phyloP scores from a whole-genome alignment of 2,888 invertebrate genomes.

The Alentia gelatinosa region DNA sequence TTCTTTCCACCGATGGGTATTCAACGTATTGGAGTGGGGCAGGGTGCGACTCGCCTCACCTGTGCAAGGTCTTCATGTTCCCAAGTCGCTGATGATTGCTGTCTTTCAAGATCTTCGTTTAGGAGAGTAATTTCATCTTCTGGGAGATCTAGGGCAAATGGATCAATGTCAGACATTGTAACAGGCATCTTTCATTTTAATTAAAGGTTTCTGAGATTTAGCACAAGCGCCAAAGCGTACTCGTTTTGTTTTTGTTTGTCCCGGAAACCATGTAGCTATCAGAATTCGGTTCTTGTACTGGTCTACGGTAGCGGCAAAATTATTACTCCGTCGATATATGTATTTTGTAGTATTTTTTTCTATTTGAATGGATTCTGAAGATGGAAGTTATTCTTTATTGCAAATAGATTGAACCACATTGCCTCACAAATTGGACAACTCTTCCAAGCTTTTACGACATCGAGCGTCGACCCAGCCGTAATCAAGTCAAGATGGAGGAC shows the following conservation, averaged over 20 bases:
- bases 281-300: neutral
- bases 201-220: neutral
- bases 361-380: no score
- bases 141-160: conserved; percentile 36
- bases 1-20: no score
- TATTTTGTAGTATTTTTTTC: no score
- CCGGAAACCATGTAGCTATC: neutral
- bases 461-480: conserved; percentile 3
- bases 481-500: conserved; percentile 57
- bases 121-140: conserved; percentile 28
- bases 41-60: neutral
- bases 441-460: conserved; percentile 56
- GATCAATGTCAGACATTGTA: conserved; percentile 25
- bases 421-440: no score
- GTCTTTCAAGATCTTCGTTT: neutral
- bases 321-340: neutral
- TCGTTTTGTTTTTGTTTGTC: neutral
- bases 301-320: neutral
- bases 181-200: neutral
- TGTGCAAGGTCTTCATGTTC: conserved; percentile 54
- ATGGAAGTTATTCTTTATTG: no score
- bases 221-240: neutral
- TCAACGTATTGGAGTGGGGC: neutral
- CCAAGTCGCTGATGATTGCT: conserved; percentile 39
- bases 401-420: no score